Percentiles rank a stretch among this genome's conserved stretches.
phyloP scores from a whole-genome alignment of 2,797 vertebrate species.

The Enteromius afrohamiltoni region DNA sequence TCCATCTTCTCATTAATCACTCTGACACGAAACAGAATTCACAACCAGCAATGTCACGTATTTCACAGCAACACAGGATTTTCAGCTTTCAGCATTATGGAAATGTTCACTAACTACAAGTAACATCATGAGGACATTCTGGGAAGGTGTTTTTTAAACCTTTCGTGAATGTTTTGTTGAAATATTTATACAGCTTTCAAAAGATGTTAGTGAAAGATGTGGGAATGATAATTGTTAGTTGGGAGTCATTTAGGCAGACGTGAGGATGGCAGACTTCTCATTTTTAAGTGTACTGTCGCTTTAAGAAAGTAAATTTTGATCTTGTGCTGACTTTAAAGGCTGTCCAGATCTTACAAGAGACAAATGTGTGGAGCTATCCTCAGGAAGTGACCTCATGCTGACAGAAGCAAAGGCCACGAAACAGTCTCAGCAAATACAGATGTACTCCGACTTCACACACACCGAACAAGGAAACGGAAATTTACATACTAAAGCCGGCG shows the following conservation, averaged over 20 bases:
- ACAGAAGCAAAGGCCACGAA: slow-evolving; percentile 31
- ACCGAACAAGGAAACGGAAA: slow-evolving; percentile 26
- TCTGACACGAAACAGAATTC: not conserved
- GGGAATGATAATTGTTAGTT: not conserved
- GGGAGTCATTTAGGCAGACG: not conserved
- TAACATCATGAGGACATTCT: no score
- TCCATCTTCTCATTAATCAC: slow-evolving; percentile 17
- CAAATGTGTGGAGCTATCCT: slow-evolving; percentile 25
- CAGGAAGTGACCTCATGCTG: slow-evolving; percentile 39
- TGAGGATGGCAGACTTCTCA: not conserved
- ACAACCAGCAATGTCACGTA: not conserved
- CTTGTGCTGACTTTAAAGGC: not conserved
- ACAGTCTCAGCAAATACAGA: slow-evolving; percentile 36
- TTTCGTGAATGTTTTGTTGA: not conserved
- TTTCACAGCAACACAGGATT: not conserved
- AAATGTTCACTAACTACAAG: no score
- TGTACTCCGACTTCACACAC: slow-evolving; percentile 24
- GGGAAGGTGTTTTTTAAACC: no score
- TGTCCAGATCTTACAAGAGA: slow-evolving; percentile 11
- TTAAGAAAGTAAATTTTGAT: slow-evolving; percentile 9
- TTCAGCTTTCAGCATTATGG: no score
- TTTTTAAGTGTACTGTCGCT: not conserved
- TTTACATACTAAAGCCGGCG: slow-evolving; percentile 15
- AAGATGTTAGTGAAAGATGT: not conserved
- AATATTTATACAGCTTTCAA: not conserved